phyloP scores from a whole-genome alignment of 2,888 invertebrate genomes.

The Drosophila stalkeri region DNA sequence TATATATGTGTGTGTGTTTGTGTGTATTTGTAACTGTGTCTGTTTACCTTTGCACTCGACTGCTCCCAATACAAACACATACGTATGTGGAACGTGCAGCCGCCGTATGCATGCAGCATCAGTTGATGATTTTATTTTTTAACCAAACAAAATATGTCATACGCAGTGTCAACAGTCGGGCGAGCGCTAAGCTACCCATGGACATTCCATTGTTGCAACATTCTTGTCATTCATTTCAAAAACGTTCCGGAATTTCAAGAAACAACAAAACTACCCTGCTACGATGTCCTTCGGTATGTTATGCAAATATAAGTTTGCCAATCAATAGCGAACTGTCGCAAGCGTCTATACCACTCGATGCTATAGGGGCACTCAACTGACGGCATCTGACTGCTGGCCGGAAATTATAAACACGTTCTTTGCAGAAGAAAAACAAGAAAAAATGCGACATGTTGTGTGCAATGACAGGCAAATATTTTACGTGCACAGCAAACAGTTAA shows the following conservation, averaged over 20 bases:
- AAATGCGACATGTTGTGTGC: slow-evolving; percentile 53
- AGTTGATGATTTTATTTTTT: slow-evolving; percentile 59
- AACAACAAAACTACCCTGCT: not conserved
- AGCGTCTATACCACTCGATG: slow-evolving; percentile 7
- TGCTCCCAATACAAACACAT: slow-evolving; percentile 64
- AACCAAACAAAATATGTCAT: slow-evolving; percentile 65
- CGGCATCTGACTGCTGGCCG: slow-evolving; percentile 40
- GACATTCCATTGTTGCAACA: slow-evolving; percentile 7
- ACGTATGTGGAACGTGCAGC: slow-evolving; percentile 13
- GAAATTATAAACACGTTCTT: slow-evolving; percentile 73
- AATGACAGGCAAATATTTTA: slow-evolving; percentile 81
- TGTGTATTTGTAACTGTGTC: slow-evolving; percentile 46
- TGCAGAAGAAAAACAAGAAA: slow-evolving; percentile 14
- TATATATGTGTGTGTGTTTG: slow-evolving; percentile 2
- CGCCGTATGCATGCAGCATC: not conserved
- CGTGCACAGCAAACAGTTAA: slow-evolving; percentile 60
- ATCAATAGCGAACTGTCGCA: slow-evolving; percentile 59
- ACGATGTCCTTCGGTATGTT: slow-evolving; percentile 10
- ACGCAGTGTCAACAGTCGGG: slow-evolving; percentile 41
- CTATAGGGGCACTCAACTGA: slow-evolving; percentile 17
- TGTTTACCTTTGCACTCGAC: slow-evolving; percentile 69
- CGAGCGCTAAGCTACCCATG: slow-evolving; percentile 2
- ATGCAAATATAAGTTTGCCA: slow-evolving; percentile 49
- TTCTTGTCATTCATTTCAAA: slow-evolving; percentile 2
- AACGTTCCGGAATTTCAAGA: slow-evolving; percentile 8